Base-by-base conservation (phyloP, 2,888 invertebrate species). In the Therioaphis trifolii region DNA sequence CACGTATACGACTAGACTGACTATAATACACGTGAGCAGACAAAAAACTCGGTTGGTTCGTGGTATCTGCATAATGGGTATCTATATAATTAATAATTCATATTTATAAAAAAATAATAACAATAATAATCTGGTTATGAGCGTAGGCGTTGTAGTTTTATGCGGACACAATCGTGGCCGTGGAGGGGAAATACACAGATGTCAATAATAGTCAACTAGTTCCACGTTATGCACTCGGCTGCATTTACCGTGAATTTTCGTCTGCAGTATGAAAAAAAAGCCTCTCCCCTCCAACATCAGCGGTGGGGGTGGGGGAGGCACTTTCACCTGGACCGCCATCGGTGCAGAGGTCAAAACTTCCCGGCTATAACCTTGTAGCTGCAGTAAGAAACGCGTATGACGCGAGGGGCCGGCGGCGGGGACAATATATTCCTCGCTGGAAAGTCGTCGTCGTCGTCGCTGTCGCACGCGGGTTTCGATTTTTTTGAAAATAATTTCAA, bases 261-360 rank as follows among this genome's bases (percentile, higher is more conserved):
- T 40, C n/a, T n/a, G 68, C n/a, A n/a, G n/a, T 68, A 5, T 43
- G 18, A 0, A 68, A n/a, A 71, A 46, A 71, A 27, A 27, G 29
- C n/a, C 35, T 4, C 52, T 18, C 58, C 58, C 58, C 18, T 58
- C 58, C 58, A 9, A 0, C 12, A 72, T 29, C 12, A 15, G 9
- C 1, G 18, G 21, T 4, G 27, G 35, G 52, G 52, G 40, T n/a
- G 63, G 49, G 61, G 63, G n/a, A 63, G 58, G 46, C 52, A 78
- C 78, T 78, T 78, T 78, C 78, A 78, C 78, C 68, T 52, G 52
- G 18, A 35, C n/a, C 52, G 77, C 24, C 24, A 18, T 24, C 58
- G 61, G 24, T 35, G n/a, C 63, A 11, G 78, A 78, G 78, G 78
- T 78, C 78, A 78, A 52, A n/a, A n/a, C n/a, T n/a, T n/a, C n/a